Percentiles rank a stretch among this genome's conserved stretches.
These are phyloP conservation scores for Mola mola DNA, from an alignment of 2,113 vertebrate genomes.

Conservation along the genomic window DNA sequence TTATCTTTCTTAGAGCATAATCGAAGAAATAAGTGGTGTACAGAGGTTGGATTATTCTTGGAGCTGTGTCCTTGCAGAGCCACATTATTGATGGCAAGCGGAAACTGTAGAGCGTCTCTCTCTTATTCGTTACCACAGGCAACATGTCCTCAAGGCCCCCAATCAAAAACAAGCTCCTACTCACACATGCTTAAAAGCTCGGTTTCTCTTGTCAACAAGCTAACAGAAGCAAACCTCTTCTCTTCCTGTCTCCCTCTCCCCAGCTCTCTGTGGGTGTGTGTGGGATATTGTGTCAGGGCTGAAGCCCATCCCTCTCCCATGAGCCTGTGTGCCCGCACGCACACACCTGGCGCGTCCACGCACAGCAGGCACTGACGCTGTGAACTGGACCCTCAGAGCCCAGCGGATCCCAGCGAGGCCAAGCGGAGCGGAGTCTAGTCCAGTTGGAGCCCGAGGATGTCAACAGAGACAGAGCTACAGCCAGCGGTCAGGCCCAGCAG, in stretches of 20 bases:
- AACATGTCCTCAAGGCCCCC: conserved; percentile 58
- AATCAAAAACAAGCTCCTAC: conserved; percentile 62
- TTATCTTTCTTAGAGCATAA: too few species aligned
- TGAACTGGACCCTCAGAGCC: conserved; percentile 67
- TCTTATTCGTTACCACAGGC: conserved; percentile 63
- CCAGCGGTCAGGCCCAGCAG: conserved; percentile 99
- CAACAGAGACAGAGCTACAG: conserved; percentile 99
- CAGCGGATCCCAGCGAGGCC: conserved; percentile 58
- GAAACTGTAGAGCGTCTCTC: conserved; percentile 40
- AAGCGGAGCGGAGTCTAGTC: conserved; percentile 64
- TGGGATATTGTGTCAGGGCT: conserved; percentile 90
- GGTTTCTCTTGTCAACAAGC: conserved; percentile 35
- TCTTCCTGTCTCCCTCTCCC: conserved; percentile 33
- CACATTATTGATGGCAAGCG: conserved; percentile 47
- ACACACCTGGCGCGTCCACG: conserved; percentile 77
- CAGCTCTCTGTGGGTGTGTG: conserved; percentile 83
- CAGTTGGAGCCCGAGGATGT: conserved; percentile 88
- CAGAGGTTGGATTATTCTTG: conserved; percentile 11
- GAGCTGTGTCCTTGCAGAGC: conserved; percentile 28
- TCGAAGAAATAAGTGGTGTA: too few species aligned
- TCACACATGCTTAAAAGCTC: conserved; percentile 51
- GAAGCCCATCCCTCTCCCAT: conserved; percentile 89
- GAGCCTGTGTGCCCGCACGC: conserved; percentile 88
- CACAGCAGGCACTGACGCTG: conserved; percentile 70
- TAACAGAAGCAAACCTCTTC: conserved; percentile 41